Percentiles rank a stretch among this genome's conserved stretches.
phyloP scores from a whole-genome alignment of 2,888 invertebrate species.

The Augochlorella aurata region DNA sequence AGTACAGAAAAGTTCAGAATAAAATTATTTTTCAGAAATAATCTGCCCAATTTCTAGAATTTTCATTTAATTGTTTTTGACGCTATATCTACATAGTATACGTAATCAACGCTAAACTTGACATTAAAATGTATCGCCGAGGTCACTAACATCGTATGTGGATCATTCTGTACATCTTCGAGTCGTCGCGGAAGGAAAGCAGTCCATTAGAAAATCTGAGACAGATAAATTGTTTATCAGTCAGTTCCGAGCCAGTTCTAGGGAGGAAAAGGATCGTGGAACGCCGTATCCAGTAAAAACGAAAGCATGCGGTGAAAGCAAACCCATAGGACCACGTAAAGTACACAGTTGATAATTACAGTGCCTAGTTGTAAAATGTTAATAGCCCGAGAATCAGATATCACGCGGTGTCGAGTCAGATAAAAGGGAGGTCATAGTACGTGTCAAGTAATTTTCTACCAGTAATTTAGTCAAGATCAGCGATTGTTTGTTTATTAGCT shows the following conservation, averaged over 20 bases:
- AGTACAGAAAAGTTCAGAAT: not conserved
- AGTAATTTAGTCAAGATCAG: constrained; percentile 16
- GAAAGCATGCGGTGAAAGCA: constrained; percentile 49
- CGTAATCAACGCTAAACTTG: too few species aligned
- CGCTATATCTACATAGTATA: too few species aligned
- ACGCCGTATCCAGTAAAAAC: constrained; percentile 37
- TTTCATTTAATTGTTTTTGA: too few species aligned
- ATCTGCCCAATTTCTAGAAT: too few species aligned
- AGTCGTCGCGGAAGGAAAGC: not conserved
- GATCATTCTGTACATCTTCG: not conserved
- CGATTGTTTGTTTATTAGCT: constrained; percentile 55
- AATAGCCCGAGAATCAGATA: constrained; percentile 34
- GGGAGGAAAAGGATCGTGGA: not conserved
- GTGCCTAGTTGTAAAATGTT: constrained; percentile 37
- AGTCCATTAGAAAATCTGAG: constrained; percentile 11
- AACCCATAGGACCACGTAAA: constrained; percentile 39
- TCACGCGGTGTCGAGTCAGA: constrained; percentile 8
- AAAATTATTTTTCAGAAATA: not conserved
- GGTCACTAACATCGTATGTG: not conserved
- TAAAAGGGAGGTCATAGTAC: constrained; percentile 21
- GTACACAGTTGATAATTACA: constrained; percentile 38
- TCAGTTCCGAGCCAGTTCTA: not conserved
- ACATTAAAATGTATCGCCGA: too few species aligned
- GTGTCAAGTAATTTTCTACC: constrained; percentile 33
- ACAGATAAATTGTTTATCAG: constrained; percentile 29